Percentiles rank a stretch among this genome's conserved stretches.
phyloP scores from a whole-genome alignment of 2,113 vertebrate genomes.

The Pholis gunnellus region DNA sequence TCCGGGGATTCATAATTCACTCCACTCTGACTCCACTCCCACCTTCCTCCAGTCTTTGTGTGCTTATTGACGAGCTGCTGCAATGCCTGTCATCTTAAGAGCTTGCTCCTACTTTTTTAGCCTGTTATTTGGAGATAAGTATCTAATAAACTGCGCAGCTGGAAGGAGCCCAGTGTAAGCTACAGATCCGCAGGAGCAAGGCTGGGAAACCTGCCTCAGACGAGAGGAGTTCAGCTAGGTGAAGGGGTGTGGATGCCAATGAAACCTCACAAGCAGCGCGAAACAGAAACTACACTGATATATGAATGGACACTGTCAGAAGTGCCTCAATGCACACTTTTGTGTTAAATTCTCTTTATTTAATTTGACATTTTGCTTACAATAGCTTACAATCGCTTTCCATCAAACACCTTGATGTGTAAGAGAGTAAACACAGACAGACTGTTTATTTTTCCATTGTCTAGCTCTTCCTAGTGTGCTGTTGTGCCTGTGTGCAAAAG shows the following conservation, averaged over 20 bases:
- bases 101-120: conserved; percentile 45
- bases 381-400: background rate
- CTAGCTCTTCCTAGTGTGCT: conserved; percentile 29
- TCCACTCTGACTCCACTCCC: conserved; percentile 18
- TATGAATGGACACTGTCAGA: conserved; percentile 11
- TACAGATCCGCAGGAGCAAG: conserved; percentile 39
- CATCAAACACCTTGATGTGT: background rate
- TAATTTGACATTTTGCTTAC: no score
- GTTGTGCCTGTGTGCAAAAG: conserved; percentile 48
- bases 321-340: conserved; percentile 6
- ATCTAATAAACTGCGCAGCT: conserved; percentile 68
- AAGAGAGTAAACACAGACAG: background rate
- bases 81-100: conserved; percentile 54
- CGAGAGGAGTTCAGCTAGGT: conserved; percentile 46
- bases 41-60: conserved; percentile 11
- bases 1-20: conserved; percentile 35
- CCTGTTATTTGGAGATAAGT: conserved; percentile 59
- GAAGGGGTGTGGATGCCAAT: conserved; percentile 28
- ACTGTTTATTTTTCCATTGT: conserved; percentile 50
- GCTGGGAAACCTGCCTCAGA: conserved; percentile 52
- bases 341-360: background rate
- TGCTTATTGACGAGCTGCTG: conserved; percentile 38
- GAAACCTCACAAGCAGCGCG: conserved; percentile 17
- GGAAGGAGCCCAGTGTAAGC: conserved; percentile 48
- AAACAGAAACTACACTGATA: conserved; percentile 5